Evolutionary conservation across 2,113 vertebrate species (phyloP), one percentile per base, ranked within the genome.

Genomic region (Salvelinus sp.): DNA sequence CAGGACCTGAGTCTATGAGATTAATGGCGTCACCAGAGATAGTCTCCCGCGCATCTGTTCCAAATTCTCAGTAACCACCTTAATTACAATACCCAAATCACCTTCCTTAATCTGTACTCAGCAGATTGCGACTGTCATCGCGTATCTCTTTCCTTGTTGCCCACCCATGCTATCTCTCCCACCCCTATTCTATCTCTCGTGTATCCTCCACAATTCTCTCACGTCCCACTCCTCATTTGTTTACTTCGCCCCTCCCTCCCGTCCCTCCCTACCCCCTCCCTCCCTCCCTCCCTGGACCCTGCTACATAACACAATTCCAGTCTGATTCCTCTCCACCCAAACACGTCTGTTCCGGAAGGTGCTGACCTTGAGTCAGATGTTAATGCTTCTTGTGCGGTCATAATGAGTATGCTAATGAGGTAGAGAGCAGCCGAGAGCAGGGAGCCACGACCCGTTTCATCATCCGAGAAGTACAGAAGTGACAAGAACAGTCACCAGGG

Each of bases 351-450:
- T 54, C n/a, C 6, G 0, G 13, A 66, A 74, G 67, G 13, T 4
- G 47, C 54, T 63, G 60, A 27, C 2, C 20, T 71, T 60, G 60
- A 72, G 75, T 70, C 20, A 63, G 48, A 79, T 64, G 10, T 16
- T 3, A 20, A 54, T 9, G 22, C 27, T 28, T 20, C 54, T 47
- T 75, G 20, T 69, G 67, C 20, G 38, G 27, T 28, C 69, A 69
- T 76, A 69, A 82, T 78, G 71, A 23, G 66, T 27, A 62, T 75
- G 76, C 72, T 78, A 75, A 74, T 82, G 68, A 57, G n/a, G 38
- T 10, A 18, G n/a, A 3, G 66, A 68, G 66, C 1, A 22, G 3
- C 58, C 58, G n/a, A 30, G 48, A 50, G 48, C 48, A 16, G 14
- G 14, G 16, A 3, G 48, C 48, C 4, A 16, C 14, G 10, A n/a